Conservation (phyloP, 2,113 vertebrate genomes). For the Elgaria multicarinata region DNA sequence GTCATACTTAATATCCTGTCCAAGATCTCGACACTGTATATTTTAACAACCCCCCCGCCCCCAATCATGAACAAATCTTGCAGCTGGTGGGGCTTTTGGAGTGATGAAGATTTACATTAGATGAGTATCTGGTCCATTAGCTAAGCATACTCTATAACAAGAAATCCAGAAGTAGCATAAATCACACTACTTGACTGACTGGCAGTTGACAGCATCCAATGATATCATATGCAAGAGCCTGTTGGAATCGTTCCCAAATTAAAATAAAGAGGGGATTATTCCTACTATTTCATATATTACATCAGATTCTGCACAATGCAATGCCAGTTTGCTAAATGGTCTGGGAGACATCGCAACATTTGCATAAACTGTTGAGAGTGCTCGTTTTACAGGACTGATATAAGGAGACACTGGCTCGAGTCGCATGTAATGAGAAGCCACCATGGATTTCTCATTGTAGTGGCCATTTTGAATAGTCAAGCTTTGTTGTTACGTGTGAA, state of each 20-base stretch:
- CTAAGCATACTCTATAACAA: background rate
- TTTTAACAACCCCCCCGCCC: background rate
- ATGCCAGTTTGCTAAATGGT: background rate
- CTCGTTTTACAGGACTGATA: background rate
- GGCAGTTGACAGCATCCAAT: background rate
- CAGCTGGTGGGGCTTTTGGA: background rate
- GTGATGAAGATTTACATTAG: constrained; percentile 11
- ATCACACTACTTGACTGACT: background rate
- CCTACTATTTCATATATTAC: background rate
- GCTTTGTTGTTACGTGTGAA: too few relatives aligned
- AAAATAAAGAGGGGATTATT: background rate
- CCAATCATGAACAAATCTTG: constrained; percentile 13
- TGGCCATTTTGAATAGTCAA: too few relatives aligned
- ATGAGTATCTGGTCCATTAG: constrained; percentile 15
- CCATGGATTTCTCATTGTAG: too few relatives aligned
- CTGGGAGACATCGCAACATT: background rate
- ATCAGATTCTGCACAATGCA: background rate
- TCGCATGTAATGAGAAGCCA: too few relatives aligned
- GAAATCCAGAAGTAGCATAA: background rate
- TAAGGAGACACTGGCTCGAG: background rate
- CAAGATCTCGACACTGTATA: constrained; percentile 5
- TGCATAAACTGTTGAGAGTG: background rate
- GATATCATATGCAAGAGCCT: too few relatives aligned
- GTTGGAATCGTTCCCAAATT: background rate
- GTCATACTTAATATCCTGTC: background rate